Base-by-base conservation (phyloP, 2,888 invertebrate genomes). In the Notocelia uddmanniana region DNA sequence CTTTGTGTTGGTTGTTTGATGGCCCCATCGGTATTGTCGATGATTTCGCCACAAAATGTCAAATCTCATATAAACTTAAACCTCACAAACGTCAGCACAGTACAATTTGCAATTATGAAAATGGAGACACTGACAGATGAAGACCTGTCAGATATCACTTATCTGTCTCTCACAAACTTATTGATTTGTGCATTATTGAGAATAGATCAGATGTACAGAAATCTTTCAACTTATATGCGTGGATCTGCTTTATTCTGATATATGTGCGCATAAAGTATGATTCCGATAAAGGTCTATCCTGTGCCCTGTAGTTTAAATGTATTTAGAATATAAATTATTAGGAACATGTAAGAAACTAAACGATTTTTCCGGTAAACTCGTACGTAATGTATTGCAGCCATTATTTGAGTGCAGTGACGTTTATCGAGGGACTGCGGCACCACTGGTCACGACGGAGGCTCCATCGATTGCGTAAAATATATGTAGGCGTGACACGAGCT, bases 341-440 rank as follows among this genome's bases (percentile, higher is more conserved):
- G 45, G 23, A 55, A 23, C 37, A 31, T 31, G 31, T 31, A 8
- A n/a, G 9, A 37, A 55, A 41, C 37, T 50, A 52, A 21, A 13
- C 18, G 15, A 52, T 15, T 58, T 70, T 71, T 64, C 66, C 21
- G n/a, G 19, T 66, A 45, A 21, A 66, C 37, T 66, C 59, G 59
- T 66, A 66, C 66, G 59, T 54, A 59, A 66, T 71, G 59, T 66
- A 71, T 66, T 41, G 21, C 23, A 11, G 66, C 71, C 66, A 66
- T 71, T 66, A 71, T 54, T 54, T 19, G 45, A 69, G 60, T 45
- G 68, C 68, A 54, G 71, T 59, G 59, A 66, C 66, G 66, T 71
- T 66, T 71, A 66, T 71, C 66, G 71, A 52, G 64, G 52, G 34
- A 69, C 57, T 60, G 71, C 59, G 21, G 62, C 60, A 34, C 68